Evolutionary conservation across 2,888 invertebrate genomes (phyloP).

Genomic region (Nephrotoma flavescens): DNA sequence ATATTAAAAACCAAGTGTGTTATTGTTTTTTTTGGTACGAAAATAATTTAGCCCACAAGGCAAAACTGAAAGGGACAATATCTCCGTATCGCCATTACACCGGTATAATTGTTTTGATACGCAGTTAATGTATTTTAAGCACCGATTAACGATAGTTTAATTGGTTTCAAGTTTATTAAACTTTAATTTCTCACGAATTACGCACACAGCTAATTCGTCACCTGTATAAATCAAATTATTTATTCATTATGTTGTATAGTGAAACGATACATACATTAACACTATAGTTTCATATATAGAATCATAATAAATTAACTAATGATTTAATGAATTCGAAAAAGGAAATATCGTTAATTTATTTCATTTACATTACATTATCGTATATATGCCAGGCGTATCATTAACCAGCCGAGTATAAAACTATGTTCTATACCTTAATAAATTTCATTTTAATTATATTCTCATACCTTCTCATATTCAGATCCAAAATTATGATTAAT

Average conservation of each 20-base stretch:
- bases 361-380: neutral
- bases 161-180: neutral
- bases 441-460: neutral
- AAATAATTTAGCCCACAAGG: too few relatives aligned
- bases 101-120: too few relatives aligned
- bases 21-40: too few relatives aligned
- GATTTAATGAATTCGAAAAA: neutral
- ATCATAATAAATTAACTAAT: neutral
- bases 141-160: neutral
- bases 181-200: neutral
- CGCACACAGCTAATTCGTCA: neutral
- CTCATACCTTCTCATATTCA: neutral
- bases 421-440: neutral
- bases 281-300: neutral
- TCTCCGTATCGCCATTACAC: too few relatives aligned
- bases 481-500: neutral
- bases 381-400: neutral
- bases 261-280: neutral
- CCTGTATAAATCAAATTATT: neutral
- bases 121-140: too few relatives aligned
- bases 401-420: neutral
- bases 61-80: too few relatives aligned
- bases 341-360: neutral
- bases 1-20: too few relatives aligned
- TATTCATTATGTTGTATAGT: neutral